Percentiles rank a stretch among this genome's conserved stretches.
phyloP scores from a whole-genome alignment of 2,797 vertebrate genomes.

The Pipistrellus nathusii region DNA sequence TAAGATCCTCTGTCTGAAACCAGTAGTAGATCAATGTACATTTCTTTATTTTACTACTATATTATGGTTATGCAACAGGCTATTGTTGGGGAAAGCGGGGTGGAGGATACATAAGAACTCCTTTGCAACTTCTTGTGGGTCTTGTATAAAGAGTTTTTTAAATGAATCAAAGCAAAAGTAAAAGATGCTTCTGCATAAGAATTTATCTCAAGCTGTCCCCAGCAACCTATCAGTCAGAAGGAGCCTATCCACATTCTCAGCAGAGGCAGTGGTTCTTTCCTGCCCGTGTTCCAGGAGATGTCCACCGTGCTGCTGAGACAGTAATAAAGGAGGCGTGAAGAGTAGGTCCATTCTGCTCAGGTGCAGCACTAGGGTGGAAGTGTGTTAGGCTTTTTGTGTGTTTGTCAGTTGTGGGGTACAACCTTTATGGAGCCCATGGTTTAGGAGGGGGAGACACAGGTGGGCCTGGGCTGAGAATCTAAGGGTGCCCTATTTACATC shows the following conservation, averaged over 20 bases:
- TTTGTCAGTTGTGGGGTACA: background rate
- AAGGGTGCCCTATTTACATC: background rate
- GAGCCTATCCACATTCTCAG: background rate
- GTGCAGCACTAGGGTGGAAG: background rate
- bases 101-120: background rate
- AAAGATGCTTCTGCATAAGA: background rate
- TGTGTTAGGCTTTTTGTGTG: background rate
- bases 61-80: slow-evolving; percentile 22
- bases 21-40: background rate
- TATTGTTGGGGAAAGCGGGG: background rate
- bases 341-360: background rate
- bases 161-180: slow-evolving; percentile 9
- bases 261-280: background rate
- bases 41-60: slow-evolving; percentile 40
- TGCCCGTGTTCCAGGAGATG: background rate
- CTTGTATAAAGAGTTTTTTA: slow-evolving; percentile 25
- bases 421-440: background rate
- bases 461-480: background rate
- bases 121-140: background rate
- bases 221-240: background rate
- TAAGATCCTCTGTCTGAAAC: background rate
- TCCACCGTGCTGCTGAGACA: background rate
- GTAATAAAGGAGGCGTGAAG: background rate
- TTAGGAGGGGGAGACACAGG: background rate
- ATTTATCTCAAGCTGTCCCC: background rate